Evolutionary conservation across 2,113 vertebrate genomes (phyloP).

Genomic region (Spea multiplicata): DNA sequence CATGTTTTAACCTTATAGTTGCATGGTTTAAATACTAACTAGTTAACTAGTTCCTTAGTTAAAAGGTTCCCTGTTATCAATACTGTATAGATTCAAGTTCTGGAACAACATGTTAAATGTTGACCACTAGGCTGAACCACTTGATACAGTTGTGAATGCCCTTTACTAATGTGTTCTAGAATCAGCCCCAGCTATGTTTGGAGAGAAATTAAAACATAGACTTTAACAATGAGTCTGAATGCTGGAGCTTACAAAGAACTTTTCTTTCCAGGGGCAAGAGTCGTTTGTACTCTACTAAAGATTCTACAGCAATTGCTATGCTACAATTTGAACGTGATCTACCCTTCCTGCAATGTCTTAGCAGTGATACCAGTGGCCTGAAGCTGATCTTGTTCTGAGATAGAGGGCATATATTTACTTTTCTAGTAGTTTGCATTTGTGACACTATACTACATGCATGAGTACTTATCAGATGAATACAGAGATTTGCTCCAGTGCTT

Average conservation of each 20-base stretch:
- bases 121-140: too few species aligned
- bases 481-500: conserved; percentile 38
- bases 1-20: too few species aligned
- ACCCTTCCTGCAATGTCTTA: conserved; percentile 24
- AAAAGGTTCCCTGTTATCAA: too few species aligned
- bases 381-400: conserved; percentile 37
- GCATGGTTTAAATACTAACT: too few species aligned
- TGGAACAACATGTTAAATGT: too few species aligned
- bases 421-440: conserved; percentile 24
- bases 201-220: too few species aligned
- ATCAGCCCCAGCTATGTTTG: too few species aligned
- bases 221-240: too few species aligned
- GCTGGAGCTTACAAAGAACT: not conserved
- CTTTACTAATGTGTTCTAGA: too few species aligned
- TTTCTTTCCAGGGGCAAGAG: conserved; percentile 6
- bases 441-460: conserved; percentile 38
- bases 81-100: too few species aligned
- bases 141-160: too few species aligned
- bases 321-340: conserved; percentile 18
- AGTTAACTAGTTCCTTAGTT: too few species aligned
- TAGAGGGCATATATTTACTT: conserved; percentile 26
- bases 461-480: conserved; percentile 34
- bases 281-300: conserved; percentile 3
- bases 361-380: conserved; percentile 25
- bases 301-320: not conserved